phyloP scores from a whole-genome alignment of 2,113 vertebrate species.

The Polypterus senegalus region DNA sequence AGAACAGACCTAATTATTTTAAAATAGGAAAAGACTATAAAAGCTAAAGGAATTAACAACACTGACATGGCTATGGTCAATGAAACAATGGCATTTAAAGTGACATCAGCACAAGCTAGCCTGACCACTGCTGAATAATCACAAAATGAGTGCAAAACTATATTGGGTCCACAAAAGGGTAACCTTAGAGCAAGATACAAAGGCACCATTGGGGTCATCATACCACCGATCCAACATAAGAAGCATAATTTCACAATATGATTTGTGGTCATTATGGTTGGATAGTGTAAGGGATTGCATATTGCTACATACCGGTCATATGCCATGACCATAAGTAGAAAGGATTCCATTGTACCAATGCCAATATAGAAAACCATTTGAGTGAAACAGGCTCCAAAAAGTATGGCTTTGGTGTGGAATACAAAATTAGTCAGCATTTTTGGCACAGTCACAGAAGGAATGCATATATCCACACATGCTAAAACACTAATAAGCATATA shows the following conservation, averaged over 20 bases:
- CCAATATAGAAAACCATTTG: neutral
- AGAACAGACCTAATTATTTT: too few relatives aligned
- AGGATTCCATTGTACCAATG: neutral
- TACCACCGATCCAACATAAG: neutral
- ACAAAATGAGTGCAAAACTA: neutral
- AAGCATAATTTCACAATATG: neutral
- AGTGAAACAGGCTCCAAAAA: constrained; percentile 1
- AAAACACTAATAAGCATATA: neutral
- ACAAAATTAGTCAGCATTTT: constrained; percentile 2
- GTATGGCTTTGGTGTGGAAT: neutral
- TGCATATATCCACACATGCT: neutral
- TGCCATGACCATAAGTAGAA: neutral
- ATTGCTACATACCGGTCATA: neutral
- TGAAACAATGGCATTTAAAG: too few relatives aligned
- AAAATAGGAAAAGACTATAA: too few relatives aligned
- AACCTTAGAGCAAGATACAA: neutral
- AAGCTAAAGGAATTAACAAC: too few relatives aligned
- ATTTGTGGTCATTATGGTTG: neutral
- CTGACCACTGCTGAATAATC: neutral
- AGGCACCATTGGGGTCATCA: neutral
- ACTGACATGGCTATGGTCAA: too few relatives aligned
- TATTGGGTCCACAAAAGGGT: neutral
- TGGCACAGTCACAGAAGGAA: constrained; percentile 1
- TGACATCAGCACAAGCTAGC: too few relatives aligned
- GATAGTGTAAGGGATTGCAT: neutral